phyloP scores from a whole-genome alignment of 1,140 invertebrate species.

The Carposina sasakii region DNA sequence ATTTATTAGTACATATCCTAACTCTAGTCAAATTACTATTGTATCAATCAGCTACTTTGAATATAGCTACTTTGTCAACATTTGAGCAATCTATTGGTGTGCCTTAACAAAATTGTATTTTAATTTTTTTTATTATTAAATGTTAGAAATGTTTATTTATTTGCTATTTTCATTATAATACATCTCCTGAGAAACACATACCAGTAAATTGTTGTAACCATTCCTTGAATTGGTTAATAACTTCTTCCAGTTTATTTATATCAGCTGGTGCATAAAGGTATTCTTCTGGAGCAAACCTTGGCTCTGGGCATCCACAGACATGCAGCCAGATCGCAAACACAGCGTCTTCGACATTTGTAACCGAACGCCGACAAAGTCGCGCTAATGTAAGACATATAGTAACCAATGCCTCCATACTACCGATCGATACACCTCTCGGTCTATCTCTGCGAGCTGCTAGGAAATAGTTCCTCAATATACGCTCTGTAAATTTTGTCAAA shows the following conservation, averaged over 20 bases:
- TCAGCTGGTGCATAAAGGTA: constrained; percentile 47
- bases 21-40: neutral
- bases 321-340: constrained; percentile 62
- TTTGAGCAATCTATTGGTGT: too few species aligned
- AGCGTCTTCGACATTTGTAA: constrained; percentile 47
- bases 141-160: too few species aligned
- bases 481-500: constrained; percentile 33
- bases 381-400: constrained; percentile 42
- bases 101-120: too few species aligned
- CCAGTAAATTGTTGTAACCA: constrained; percentile 57
- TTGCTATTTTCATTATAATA: constrained; percentile 2
- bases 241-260: constrained; percentile 39
- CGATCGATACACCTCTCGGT: constrained; percentile 35
- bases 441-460: constrained; percentile 48
- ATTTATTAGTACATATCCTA: neutral
- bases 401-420: constrained; percentile 43
- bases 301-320: constrained; percentile 44
- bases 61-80: too few species aligned
- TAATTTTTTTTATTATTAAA: too few species aligned
- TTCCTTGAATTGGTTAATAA: constrained; percentile 40
- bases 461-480: constrained; percentile 48
- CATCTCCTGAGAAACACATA: constrained; percentile 10
- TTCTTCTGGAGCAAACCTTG: constrained; percentile 49
- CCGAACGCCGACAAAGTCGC: constrained; percentile 42
- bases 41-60: too few species aligned